These are phyloP conservation scores for Rhabditoides inermis DNA, from an alignment of 2,888 invertebrate species.

Conservation along the genomic window DNA sequence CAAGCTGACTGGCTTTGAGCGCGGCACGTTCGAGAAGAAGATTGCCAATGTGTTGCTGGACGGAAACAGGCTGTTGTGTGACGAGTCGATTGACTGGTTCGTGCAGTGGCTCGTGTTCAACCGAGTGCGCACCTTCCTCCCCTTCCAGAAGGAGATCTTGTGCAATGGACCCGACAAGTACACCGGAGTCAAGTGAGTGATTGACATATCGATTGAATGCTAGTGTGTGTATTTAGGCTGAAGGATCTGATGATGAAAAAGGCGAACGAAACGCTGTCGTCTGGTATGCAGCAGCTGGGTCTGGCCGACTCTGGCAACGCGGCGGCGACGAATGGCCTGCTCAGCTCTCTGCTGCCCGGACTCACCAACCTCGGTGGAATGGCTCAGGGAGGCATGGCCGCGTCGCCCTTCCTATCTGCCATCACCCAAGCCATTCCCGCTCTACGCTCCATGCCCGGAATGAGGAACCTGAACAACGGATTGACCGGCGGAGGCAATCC, in stretches of 20 bases:
- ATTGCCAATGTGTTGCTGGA: constrained; percentile 43
- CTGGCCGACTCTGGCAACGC: no score
- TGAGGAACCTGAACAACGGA: background rate
- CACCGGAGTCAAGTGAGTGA: constrained; percentile 28
- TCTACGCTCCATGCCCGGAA: background rate
- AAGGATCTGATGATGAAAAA: constrained; percentile 51
- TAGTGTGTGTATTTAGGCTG: no score
- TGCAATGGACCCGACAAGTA: constrained; percentile 40
- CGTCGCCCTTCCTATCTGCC: background rate
- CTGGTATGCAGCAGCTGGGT: no score
- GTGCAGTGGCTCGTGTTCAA: constrained; percentile 29
- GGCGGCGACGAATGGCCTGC: no score
- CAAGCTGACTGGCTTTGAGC: constrained; percentile 25
- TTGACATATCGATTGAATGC: no score
- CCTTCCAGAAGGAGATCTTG: constrained; percentile 43
- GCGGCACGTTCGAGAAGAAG: constrained; percentile 34
- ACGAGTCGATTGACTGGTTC: constrained; percentile 44
- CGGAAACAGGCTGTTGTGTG: constrained; percentile 46
- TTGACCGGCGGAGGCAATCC: background rate
- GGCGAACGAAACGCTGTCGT: constrained; percentile 44
- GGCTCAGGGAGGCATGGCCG: background rate
- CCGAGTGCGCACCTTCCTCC: constrained; percentile 47
- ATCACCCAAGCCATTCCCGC: background rate
- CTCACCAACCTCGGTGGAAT: no score
- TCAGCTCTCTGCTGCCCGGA: no score